Base-by-base conservation (phyloP, 2,113 vertebrate species). In the Rattus rattus region DNA sequence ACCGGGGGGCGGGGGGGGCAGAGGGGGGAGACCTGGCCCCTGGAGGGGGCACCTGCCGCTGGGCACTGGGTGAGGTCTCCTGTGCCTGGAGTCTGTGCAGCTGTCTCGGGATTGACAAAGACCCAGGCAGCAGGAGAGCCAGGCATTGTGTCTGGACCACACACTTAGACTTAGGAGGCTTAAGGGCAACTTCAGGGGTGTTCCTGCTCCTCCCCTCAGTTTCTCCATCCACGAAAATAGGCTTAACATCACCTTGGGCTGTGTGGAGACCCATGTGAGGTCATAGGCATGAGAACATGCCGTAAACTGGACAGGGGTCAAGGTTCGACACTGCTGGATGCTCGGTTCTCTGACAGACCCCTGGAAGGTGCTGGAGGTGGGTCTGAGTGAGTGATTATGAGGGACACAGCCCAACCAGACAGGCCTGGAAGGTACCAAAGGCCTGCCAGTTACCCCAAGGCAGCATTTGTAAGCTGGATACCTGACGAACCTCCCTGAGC, bases 1-100 rank as follows among this genome's bases (percentile, higher is more conserved):
- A 90, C 93, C 11, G 59, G 93, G 94, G 91, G 97, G n/a, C n/a
- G n/a, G 2, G 43, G 95, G 72, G 28, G 59, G 90, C 61, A 92
- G 3, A 2, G 4, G 2, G 54, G 92, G 77, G 83, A 54, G 84
- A 75, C 61, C 39, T 85, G 91, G 17, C 85, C 95, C 28, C 65
- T 5, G 19, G 54, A 70, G 77, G 65, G 84, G 92, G 79, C 89
- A 79, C 75, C 89, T 79, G 75, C 43, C 47, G 36, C 75, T 3
- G 63, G 87, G 49, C 84, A 14, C 26, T 61, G 79, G 72, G 80
- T 19, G 65, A 59, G 77, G 61, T 81, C n/a, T 4, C 22, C 17
- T 54, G 54, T 22, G 47, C 63, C 79, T 3, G 10, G 22, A 2
- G 52, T 77, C 87, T 0, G 13, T 73, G 72, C 14, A 56, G 79